Evolutionary conservation across 2,797 vertebrate genomes (phyloP).

Genomic region (Sebastes minor): DNA sequence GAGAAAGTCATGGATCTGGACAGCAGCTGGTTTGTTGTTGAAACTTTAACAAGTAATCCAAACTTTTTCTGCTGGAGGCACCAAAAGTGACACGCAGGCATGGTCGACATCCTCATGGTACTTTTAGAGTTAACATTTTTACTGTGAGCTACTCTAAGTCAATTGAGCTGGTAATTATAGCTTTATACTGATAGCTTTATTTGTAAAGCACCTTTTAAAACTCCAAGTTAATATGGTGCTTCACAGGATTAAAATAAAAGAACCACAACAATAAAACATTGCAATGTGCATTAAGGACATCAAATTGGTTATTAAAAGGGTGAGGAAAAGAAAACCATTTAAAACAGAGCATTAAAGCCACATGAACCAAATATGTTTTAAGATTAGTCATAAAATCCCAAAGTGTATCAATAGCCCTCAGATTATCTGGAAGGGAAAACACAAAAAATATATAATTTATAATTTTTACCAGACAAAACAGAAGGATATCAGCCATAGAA

Average conservation of each 20-base stretch:
- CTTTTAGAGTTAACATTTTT: neutral
- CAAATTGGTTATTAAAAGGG: neutral
- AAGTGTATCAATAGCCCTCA: neutral
- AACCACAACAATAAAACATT: neutral
- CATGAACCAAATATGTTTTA: neutral
- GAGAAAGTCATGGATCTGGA: conserved; percentile 41
- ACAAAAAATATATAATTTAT: neutral
- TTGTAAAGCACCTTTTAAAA: neutral
- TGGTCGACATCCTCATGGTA: neutral
- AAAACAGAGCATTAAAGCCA: neutral
- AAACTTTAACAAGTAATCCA: conserved; percentile 24
- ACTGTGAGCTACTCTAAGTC: neutral
- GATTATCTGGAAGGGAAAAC: neutral
- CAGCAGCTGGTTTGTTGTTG: conserved; percentile 52
- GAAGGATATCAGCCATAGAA: neutral
- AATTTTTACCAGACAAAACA: neutral
- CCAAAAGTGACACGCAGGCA: conserved; percentile 28
- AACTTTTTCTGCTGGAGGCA: conserved; percentile 13
- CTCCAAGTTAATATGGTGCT: neutral
- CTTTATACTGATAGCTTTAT: neutral
- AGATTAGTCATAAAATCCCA: neutral
- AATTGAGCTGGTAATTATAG: neutral
- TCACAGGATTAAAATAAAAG: neutral
- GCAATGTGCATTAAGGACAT: neutral
- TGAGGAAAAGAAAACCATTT: neutral